phyloP scores from a whole-genome alignment of 2,797 vertebrate genomes.

The Ciconia nigra region DNA sequence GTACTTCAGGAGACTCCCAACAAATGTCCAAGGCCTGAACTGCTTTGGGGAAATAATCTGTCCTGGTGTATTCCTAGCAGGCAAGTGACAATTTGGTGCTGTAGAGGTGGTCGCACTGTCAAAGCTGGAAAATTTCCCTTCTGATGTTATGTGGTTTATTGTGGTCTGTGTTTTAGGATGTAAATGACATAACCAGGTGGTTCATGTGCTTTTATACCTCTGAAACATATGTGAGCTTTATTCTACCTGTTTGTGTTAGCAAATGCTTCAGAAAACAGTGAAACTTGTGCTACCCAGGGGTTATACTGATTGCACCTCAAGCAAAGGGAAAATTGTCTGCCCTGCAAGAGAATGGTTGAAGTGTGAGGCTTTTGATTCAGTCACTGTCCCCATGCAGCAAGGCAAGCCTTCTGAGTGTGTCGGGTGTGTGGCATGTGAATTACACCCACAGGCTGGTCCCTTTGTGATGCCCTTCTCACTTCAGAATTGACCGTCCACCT shows the following conservation, averaged over 20 bases:
- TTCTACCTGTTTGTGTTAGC: background rate
- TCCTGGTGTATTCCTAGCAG: background rate
- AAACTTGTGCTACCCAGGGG: background rate
- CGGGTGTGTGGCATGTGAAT: fast-evolving
- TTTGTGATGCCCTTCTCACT: background rate
- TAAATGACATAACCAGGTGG: background rate
- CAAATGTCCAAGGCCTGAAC: background rate
- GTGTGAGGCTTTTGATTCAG: background rate
- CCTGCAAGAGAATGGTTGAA: background rate
- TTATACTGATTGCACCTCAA: background rate
- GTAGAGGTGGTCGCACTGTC: background rate
- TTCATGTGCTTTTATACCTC: background rate
- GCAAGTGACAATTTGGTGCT: background rate
- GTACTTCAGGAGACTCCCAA: background rate
- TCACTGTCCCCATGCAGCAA: too few species aligned
- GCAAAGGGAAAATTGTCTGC: background rate
- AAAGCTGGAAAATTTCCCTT: background rate
- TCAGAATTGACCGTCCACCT: background rate
- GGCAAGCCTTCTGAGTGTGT: background rate
- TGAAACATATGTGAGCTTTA: background rate
- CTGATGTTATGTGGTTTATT: background rate
- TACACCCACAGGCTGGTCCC: background rate
- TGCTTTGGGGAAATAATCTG: background rate
- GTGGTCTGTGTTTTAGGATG: background rate
- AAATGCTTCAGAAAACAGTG: background rate